phyloP scores from a whole-genome alignment of 2,797 vertebrate species.

The Rhynchonycteris naso region DNA sequence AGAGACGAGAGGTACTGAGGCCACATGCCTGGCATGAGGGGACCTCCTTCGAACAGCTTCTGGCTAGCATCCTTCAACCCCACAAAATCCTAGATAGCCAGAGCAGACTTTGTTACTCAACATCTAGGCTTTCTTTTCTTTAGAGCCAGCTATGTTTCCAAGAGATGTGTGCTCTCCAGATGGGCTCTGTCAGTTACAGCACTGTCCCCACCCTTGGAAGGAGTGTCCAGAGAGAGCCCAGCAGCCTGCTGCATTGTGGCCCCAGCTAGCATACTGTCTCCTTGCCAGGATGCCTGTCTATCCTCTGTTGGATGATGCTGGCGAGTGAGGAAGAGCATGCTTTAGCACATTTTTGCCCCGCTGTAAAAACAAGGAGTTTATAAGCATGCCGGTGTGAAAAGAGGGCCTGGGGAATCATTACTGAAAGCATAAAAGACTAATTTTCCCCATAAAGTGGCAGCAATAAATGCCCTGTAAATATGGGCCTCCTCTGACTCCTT shows the following conservation, averaged over 20 bases:
- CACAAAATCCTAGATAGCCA: conserved; percentile 61
- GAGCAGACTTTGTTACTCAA: not conserved
- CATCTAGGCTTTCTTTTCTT: conserved; percentile 30
- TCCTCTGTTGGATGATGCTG: conserved; percentile 56
- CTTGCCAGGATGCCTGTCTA: conserved; percentile 39
- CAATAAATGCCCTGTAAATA: conserved; percentile 74
- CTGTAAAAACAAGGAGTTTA: conserved; percentile 73
- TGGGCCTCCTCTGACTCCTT: conserved; percentile 70
- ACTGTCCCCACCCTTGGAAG: not conserved
- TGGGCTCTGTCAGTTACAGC: conserved; percentile 56
- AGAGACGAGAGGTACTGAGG: conserved; percentile 53
- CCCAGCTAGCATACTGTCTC: not conserved
- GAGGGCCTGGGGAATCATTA: conserved; percentile 75
- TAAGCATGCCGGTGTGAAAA: conserved; percentile 57
- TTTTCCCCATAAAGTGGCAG: conserved; percentile 67
- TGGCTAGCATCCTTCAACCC: conserved; percentile 76
- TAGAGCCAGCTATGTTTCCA: conserved; percentile 57
- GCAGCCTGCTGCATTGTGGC: not conserved
- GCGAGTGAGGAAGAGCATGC: conserved; percentile 12
- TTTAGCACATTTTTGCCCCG: conserved; percentile 63
- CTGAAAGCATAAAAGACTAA: conserved; percentile 77
- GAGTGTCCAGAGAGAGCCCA: conserved; percentile 1
- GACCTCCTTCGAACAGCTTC: conserved; percentile 79
- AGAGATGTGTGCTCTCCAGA: conserved; percentile 53
- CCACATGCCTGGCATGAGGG: conserved; percentile 77